Conservation (phyloP, 2,888 invertebrate species). For the Trachelus stipa region DNA sequence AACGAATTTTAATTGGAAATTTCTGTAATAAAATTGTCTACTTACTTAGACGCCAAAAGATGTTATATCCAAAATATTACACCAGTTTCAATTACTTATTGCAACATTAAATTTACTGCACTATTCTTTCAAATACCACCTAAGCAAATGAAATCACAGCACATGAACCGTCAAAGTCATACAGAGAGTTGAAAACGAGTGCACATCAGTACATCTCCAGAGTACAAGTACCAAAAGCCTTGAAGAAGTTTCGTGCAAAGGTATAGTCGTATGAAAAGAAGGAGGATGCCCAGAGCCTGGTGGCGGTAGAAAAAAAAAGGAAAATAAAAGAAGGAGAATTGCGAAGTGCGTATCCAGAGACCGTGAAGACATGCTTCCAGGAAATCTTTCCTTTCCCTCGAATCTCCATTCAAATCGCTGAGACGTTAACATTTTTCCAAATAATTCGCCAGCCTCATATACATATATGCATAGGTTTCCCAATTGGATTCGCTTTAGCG, state of each 20-base stretch:
- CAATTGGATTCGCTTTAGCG: neutral
- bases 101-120: neutral
- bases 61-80: neutral
- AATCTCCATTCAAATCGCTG: slow-evolving; percentile 26
- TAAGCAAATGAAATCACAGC: neutral
- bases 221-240: neutral
- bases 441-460: neutral
- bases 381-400: slow-evolving; percentile 56
- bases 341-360: slow-evolving; percentile 60
- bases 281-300: slow-evolving; percentile 14
- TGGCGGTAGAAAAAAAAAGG: neutral
- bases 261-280: slow-evolving; percentile 23
- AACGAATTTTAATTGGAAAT: neutral
- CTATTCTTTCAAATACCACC: neutral
- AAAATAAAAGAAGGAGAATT: slow-evolving; percentile 49
- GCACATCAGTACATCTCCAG: neutral
- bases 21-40: neutral
- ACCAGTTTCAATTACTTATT: neutral
- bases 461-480: neutral
- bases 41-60: neutral
- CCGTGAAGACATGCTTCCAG: slow-evolving; percentile 64
- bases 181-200: neutral
- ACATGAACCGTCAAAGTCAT: neutral
- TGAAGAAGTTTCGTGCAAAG: slow-evolving; percentile 33
- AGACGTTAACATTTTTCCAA: neutral